Evolutionary conservation across 1,140 invertebrate species (phyloP), one percentile per base, ranked within the genome.

Genomic region (Portunus trituberculatus): DNA sequence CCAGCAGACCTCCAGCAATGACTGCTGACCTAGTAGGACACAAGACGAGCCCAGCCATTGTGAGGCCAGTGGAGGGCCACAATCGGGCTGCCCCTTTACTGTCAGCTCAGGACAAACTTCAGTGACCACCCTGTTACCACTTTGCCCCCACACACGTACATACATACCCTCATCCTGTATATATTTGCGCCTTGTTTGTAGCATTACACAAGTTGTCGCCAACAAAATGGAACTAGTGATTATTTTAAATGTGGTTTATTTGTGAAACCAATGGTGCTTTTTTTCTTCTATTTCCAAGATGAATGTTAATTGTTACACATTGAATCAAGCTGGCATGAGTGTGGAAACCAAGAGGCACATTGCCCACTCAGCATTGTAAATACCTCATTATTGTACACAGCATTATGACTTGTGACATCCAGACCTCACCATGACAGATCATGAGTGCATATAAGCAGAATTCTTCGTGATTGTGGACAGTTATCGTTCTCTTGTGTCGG

Each of bases 251-350:
- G 95, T 95, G 95, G 95, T 95, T 95, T 95, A 95, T 95, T 95
- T 95, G 92, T 95, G 95, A 95, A 95, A 95, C 95, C 92, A 95
- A 95, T 95, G 95, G 95, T 95, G 95, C 95, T 95, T 95, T 95
- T 95, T 95, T 95, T 95, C 92, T 95, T 92, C 29, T 92, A 86
- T 93, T 89, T 90, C 91, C 52, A 93, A 95, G 91, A 92, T 93
- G 83, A 95, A 93, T 93, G 91, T 95, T 95, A 93, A 95, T 87
- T 95, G 94, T 95, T 95, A 87, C 48, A 95, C 93, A 93, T 82
- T 95, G 94, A 87, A 39, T 59, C 28, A 93, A 95, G 94, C 91
- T 29, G 87, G 84, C 48, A n/a, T 86, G 90, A 95, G 94, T 95
- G 94, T 67, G 88, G 93, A 94, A 32, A 90, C 87, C 46, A 59